A percentile compares a stretch with the other conserved stretches of the same genome.
Conservation (phyloP, 1,140 invertebrate species). For the Schmidtea mediterranea region DNA sequence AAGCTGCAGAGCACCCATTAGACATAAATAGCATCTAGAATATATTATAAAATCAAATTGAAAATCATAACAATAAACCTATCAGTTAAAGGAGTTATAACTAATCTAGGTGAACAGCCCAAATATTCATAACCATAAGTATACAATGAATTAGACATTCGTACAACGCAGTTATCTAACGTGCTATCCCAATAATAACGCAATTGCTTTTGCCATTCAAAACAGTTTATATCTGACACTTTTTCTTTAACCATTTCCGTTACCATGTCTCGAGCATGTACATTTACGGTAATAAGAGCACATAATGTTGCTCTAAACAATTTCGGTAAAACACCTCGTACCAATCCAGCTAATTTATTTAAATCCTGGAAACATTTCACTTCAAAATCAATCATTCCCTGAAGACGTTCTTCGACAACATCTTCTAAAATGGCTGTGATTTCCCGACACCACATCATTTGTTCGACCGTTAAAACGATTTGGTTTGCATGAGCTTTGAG, state of each 20-base stretch:
- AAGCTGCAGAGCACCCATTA: slow-evolving; percentile 57
- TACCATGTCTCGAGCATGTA: slow-evolving; percentile 55
- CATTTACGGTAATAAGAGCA: slow-evolving; percentile 56
- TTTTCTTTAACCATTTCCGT: slow-evolving; percentile 34
- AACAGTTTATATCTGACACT: slow-evolving; percentile 28
- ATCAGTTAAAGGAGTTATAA: slow-evolving; percentile 28
- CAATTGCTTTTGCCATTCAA: slow-evolving; percentile 29
- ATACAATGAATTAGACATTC: slow-evolving; percentile 26
- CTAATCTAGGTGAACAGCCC: slow-evolving; percentile 23
- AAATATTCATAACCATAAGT: slow-evolving; percentile 28
- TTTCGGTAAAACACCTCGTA: slow-evolving; percentile 39
- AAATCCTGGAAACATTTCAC: slow-evolving; percentile 37
- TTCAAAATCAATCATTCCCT: slow-evolving; percentile 39
- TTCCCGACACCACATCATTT: slow-evolving; percentile 52
- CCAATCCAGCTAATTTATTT: slow-evolving; percentile 45
- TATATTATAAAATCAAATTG: slow-evolving; percentile 14
- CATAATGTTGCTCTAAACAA: slow-evolving; percentile 45
- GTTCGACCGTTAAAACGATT: slow-evolving; percentile 47
- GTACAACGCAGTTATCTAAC: slow-evolving; percentile 22
- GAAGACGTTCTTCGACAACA: slow-evolving; percentile 14
- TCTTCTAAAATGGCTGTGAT: slow-evolving; percentile 42
- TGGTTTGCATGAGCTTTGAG: slow-evolving; percentile 34
- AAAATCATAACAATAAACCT: slow-evolving; percentile 5
- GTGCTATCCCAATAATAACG: slow-evolving; percentile 28
- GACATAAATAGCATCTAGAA: slow-evolving; percentile 34